Evolutionary conservation across 2,797 vertebrate species (phyloP).

Genomic region (Loriculus beryllinus): DNA sequence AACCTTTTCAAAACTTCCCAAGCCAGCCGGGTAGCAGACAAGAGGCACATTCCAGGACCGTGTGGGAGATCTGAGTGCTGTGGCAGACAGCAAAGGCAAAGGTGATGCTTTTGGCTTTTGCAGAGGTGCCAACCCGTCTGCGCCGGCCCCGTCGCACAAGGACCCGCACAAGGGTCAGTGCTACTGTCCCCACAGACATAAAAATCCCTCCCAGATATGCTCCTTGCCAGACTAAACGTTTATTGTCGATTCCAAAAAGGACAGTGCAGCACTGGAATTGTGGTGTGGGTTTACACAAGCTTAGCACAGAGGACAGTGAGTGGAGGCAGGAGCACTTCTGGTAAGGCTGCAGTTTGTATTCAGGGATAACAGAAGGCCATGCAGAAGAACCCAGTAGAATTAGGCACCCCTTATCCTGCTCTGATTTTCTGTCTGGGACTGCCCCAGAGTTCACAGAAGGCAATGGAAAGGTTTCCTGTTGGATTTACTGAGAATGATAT

Average conservation of each 20-base stretch:
- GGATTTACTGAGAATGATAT: neutral
- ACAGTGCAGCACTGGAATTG: neutral
- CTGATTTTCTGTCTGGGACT: neutral
- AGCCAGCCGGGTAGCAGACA: conserved; percentile 50
- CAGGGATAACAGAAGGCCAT: neutral
- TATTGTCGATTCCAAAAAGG: neutral
- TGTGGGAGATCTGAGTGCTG: conserved; percentile 26
- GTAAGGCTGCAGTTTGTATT: neutral
- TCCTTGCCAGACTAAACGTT: neutral
- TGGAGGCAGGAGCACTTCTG: neutral
- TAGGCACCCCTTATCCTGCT: neutral
- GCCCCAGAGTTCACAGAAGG: neutral
- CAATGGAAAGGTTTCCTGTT: neutral
- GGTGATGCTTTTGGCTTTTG: conserved; percentile 35
- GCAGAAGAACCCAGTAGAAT: neutral
- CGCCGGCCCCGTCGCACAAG: accelerated
- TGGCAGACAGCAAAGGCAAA: conserved; percentile 52
- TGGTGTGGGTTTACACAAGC: neutral
- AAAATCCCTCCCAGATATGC: neutral
- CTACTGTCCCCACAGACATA: neutral
- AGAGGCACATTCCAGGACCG: conserved; percentile 53
- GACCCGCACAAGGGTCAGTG: neutral
- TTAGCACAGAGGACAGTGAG: neutral
- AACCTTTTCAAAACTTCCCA: conserved; percentile 45
- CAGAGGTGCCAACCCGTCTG: conserved; percentile 37